These are phyloP conservation scores for Pycnomerus fuliginosus DNA, from an alignment of 2,888 invertebrate species.

Conservation along the genomic window DNA sequence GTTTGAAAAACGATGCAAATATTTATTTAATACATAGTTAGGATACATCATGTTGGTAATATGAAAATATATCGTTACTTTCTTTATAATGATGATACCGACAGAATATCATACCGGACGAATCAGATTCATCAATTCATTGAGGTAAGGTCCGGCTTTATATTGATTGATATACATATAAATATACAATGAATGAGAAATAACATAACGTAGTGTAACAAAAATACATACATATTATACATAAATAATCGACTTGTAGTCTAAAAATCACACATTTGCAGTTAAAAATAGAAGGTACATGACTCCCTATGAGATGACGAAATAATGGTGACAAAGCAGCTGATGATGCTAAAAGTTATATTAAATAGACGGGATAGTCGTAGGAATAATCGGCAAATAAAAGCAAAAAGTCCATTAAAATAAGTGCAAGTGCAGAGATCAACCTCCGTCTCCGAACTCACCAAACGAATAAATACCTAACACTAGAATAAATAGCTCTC, in stretches of 20 bases:
- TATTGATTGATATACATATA: slow-evolving; percentile 36
- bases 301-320: slow-evolving; percentile 44
- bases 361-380: slow-evolving; percentile 31
- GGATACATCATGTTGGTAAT: slow-evolving; percentile 54
- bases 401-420: slow-evolving; percentile 34
- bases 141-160: slow-evolving; percentile 43
- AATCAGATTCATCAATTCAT: slow-evolving; percentile 29
- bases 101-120: slow-evolving; percentile 41
- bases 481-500: slow-evolving; percentile 44
- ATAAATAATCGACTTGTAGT: slow-evolving; percentile 50
- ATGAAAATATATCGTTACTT: slow-evolving; percentile 53
- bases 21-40: slow-evolving; percentile 53
- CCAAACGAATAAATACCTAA: slow-evolving; percentile 46
- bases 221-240: slow-evolving; percentile 50
- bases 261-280: slow-evolving; percentile 53
- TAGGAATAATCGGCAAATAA: slow-evolving; percentile 42
- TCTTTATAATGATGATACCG: slow-evolving; percentile 40
- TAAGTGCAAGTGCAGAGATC: slow-evolving; percentile 35
- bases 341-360: slow-evolving; percentile 24
- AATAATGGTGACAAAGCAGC: slow-evolving; percentile 28
- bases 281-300: slow-evolving; percentile 52
- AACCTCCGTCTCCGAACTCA: slow-evolving; percentile 29
- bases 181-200: slow-evolving; percentile 42
- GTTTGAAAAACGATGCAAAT: slow-evolving; percentile 53
- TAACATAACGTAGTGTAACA: slow-evolving; percentile 46